Conservation (phyloP, 2,888 invertebrate species). For the Caenorhabditis sp. region DNA sequence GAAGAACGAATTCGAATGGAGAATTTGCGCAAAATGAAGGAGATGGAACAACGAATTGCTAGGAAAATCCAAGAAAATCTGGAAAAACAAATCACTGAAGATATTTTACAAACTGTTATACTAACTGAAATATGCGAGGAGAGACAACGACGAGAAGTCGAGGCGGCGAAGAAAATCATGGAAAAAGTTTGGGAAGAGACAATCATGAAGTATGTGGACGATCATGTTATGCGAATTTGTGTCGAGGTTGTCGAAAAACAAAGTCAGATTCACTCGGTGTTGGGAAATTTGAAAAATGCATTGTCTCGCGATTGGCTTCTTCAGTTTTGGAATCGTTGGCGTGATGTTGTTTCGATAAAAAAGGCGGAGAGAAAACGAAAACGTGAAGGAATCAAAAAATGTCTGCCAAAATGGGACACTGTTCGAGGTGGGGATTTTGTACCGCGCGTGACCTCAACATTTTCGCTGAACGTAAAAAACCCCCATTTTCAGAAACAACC, state of each 20-base stretch:
- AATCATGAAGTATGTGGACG: conserved; percentile 10
- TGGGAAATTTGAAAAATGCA: conserved; percentile 14
- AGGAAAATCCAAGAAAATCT: conserved; percentile 14
- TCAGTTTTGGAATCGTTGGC: conserved; percentile 57
- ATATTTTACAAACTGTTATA: conserved; percentile 7
- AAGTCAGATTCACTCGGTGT: neutral
- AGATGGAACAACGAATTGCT: conserved; percentile 9
- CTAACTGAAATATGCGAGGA: conserved; percentile 10
- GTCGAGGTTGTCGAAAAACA: conserved; percentile 22
- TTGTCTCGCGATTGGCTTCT: conserved; percentile 40
- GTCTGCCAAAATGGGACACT: conserved; percentile 30
- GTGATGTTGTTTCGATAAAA: conserved; percentile 26
- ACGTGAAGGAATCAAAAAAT: conserved; percentile 12
- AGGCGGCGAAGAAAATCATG: conserved; percentile 7
- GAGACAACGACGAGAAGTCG: conserved; percentile 7
- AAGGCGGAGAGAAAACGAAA: conserved; percentile 16
- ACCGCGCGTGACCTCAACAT: no score
- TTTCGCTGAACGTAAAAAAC: neutral
- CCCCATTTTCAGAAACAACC: conserved; percentile 5
- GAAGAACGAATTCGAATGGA: conserved; percentile 9
- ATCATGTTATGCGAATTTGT: conserved; percentile 12
- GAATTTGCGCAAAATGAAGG: neutral
- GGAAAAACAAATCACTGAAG: conserved; percentile 12
- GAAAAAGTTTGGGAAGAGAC: conserved; percentile 16
- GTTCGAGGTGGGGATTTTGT: neutral